A percentile compares a stretch with the other conserved stretches of the same genome.
Evolutionary conservation across 2,797 vertebrate genomes (phyloP).

Genomic region (Taenioides sp.): DNA sequence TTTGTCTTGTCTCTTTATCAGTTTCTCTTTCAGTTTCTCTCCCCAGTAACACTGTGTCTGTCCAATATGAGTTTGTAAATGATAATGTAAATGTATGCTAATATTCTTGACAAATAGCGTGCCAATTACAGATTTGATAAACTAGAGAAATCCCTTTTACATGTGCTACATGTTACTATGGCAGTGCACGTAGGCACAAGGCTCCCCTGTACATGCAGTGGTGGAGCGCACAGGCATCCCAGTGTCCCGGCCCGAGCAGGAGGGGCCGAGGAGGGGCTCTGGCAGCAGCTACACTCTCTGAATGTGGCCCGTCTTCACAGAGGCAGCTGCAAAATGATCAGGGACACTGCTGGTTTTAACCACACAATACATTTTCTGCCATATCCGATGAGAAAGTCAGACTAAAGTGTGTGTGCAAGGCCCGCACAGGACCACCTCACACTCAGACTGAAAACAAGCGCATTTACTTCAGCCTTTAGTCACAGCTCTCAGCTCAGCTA

Average conservation of each 20-base stretch:
- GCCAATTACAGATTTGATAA: background rate
- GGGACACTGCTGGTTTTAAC: conserved; percentile 16
- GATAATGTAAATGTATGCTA: background rate
- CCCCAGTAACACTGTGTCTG: background rate
- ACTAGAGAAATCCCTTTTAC: background rate
- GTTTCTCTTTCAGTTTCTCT: background rate
- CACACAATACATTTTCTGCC: conserved; percentile 15
- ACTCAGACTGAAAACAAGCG: conserved; percentile 26
- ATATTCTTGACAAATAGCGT: background rate
- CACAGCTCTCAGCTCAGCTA: conserved; percentile 28
- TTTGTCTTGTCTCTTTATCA: background rate
- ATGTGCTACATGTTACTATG: conserved; percentile 26
- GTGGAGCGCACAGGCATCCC: conserved; percentile 68
- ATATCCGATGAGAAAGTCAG: background rate
- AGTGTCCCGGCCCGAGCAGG: conserved; percentile 58
- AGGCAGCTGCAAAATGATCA: conserved; percentile 49
- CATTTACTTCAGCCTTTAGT: conserved; percentile 17
- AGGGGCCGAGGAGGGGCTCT: conserved; percentile 39
- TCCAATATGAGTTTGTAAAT: background rate
- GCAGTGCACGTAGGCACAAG: conserved; percentile 52
- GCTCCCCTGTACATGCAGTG: conserved; percentile 58
- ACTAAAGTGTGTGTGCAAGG: conserved; percentile 5
- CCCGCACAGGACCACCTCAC: conserved; percentile 17
- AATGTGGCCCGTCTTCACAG: conserved; percentile 49
- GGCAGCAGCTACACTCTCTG: conserved; percentile 56